A percentile compares a stretch with the other conserved stretches of the same genome.
These are phyloP conservation scores for Caenorhabditis angaria DNA, from an alignment of 2,888 invertebrate species.

Conservation along the genomic window DNA sequence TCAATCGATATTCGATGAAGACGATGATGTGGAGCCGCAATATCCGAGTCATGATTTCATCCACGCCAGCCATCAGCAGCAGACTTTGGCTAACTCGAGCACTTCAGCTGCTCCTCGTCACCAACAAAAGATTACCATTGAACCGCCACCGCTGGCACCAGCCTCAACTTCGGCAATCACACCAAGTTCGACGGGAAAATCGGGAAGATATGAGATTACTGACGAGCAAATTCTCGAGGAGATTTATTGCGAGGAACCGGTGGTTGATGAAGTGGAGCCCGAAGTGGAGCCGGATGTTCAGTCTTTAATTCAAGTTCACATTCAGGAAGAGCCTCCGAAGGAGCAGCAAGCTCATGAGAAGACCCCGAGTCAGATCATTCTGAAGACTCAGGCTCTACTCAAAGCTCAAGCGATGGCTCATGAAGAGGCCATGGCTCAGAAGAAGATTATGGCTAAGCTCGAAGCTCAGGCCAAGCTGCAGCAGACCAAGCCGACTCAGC, in stretches of 20 bases:
- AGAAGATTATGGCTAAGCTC: background rate
- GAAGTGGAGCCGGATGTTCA: background rate
- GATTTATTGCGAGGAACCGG: conserved; percentile 13
- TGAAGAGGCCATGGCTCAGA: background rate
- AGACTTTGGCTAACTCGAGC: background rate
- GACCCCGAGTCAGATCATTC: background rate
- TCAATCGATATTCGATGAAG: conserved; percentile 50
- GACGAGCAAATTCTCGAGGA: conserved; percentile 11
- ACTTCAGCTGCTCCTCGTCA: background rate
- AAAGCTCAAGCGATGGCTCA: background rate
- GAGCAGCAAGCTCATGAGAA: background rate
- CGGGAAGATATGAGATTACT: background rate
- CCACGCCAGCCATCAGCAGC: too few species aligned
- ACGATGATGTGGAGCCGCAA: conserved; percentile 40
- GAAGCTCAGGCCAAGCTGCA: too few species aligned
- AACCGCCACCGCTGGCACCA: background rate
- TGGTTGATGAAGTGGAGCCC: background rate
- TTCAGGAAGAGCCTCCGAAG: background rate
- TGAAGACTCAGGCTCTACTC: background rate
- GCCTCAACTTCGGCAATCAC: background rate
- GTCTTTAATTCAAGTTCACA: background rate
- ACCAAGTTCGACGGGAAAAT: background rate
- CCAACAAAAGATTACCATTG: too few species aligned
- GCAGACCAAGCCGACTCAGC: too few species aligned
- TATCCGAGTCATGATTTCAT: conserved; percentile 38